Evolutionary conservation across 1,140 invertebrate species (phyloP).

Genomic region (Tribolium castaneum): DNA sequence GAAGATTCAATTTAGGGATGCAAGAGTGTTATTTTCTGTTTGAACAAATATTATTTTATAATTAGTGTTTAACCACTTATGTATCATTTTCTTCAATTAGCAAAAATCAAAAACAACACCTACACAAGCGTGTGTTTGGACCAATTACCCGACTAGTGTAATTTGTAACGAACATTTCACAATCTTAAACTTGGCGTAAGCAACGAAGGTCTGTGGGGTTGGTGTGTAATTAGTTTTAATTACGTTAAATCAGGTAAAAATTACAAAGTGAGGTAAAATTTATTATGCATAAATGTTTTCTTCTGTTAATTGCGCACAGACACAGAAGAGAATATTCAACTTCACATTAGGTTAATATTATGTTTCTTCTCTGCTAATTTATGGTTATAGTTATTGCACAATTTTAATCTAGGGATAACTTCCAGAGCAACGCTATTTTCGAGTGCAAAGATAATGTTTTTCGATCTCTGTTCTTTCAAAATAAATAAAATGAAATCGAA

Average conservation of each 20-base stretch:
- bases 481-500: slow-evolving; percentile 31
- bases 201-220: slow-evolving; percentile 20
- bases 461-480: slow-evolving; percentile 5
- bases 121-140: not conserved
- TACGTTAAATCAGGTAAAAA: slow-evolving; percentile 14
- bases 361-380: not conserved
- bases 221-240: slow-evolving; percentile 29
- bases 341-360: not conserved
- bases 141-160: not conserved
- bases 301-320: not conserved
- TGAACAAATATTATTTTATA: slow-evolving; percentile 11
- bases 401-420: not conserved
- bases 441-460: not conserved
- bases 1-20: not conserved
- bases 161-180: not conserved
- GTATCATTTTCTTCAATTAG: slow-evolving; percentile 4
- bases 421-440: not conserved
- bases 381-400: not conserved
- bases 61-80: slow-evolving; percentile 24
- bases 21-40: slow-evolving; percentile 16
- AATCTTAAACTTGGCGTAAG: slow-evolving; percentile 6
- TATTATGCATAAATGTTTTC: slow-evolving; percentile 9
- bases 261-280: not conserved
- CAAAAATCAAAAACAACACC: slow-evolving; percentile 8
- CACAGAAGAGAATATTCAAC: slow-evolving; percentile 1